These are phyloP conservation scores for Callithrix jacchus DNA, from an alignment of 2,113 vertebrate genomes.

Conservation along the genomic window DNA sequence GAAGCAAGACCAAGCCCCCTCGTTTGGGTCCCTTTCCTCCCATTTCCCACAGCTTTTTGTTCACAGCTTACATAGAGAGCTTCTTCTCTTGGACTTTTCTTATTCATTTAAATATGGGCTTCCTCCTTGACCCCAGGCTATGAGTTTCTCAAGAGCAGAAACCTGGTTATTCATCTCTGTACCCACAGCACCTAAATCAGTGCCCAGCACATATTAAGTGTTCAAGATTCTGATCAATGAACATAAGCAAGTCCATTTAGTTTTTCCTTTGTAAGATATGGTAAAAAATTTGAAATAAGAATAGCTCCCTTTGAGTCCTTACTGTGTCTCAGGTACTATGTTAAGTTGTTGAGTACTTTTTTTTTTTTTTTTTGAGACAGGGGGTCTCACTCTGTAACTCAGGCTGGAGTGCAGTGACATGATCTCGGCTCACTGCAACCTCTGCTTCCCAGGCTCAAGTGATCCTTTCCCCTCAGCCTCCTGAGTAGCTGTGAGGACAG, in stretches of 20 bases:
- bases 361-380: too few species aligned
- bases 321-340: background rate
- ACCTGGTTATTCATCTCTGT: background rate
- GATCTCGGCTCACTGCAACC: too few species aligned
- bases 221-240: background rate
- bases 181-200: background rate
- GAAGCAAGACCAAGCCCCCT: background rate
- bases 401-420: too few species aligned
- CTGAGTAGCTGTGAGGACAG: too few species aligned
- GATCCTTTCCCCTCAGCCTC: too few species aligned
- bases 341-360: too few species aligned
- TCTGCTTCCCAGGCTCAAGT: too few species aligned
- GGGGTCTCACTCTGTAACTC: too few species aligned
- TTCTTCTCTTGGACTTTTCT: background rate
- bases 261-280: background rate
- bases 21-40: background rate
- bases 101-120: background rate
- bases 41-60: background rate
- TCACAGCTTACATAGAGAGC: background rate
- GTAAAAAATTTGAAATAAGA: slow-evolving; percentile 12
- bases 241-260: background rate
- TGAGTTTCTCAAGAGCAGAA: background rate
- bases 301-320: background rate
- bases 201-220: background rate
- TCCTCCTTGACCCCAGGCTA: background rate